Evolutionary conservation across 2,888 invertebrate genomes (phyloP).

Genomic region (Chironomus riparius): DNA sequence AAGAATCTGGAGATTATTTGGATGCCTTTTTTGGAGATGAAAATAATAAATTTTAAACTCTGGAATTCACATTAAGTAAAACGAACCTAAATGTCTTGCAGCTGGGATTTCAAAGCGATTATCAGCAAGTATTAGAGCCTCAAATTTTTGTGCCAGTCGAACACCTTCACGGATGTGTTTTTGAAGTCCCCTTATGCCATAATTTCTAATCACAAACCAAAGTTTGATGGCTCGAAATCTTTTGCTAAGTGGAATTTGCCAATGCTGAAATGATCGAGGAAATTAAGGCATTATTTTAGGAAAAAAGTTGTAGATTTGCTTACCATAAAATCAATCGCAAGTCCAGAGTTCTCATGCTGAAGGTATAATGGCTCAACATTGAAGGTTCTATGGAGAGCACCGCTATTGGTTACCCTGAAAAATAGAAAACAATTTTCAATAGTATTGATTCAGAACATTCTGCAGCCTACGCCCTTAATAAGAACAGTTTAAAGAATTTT

Average conservation of each 20-base stretch:
- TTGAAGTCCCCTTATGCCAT: constrained; percentile 82
- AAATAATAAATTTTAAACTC: not conserved
- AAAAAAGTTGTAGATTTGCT: constrained; percentile 35
- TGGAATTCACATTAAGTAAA: not conserved
- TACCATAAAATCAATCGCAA: constrained; percentile 74
- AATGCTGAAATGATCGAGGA: constrained; percentile 58
- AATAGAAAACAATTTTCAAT: no score
- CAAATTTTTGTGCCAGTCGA: constrained; percentile 80
- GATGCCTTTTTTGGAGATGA: not conserved
- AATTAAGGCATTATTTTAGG: no score
- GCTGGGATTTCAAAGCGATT: constrained; percentile 85
- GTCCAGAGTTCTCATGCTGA: constrained; percentile 95
- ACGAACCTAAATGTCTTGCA: constrained; percentile 62
- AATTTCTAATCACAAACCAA: constrained; percentile 95
- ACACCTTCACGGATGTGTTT: constrained; percentile 91
- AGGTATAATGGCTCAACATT: constrained; percentile 96
- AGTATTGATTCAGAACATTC: no score
- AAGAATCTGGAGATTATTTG: not conserved
- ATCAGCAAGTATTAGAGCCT: constrained; percentile 74
- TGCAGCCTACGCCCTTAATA: no score
- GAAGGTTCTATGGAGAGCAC: constrained; percentile 60
- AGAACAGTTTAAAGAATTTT: no score
- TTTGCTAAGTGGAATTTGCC: constrained; percentile 94
- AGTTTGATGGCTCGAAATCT: constrained; percentile 86
- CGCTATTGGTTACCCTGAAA: constrained; percentile 22